These are phyloP conservation scores for Lobophora halterata DNA, from an alignment of 2,888 invertebrate genomes.

Conservation along the genomic window DNA sequence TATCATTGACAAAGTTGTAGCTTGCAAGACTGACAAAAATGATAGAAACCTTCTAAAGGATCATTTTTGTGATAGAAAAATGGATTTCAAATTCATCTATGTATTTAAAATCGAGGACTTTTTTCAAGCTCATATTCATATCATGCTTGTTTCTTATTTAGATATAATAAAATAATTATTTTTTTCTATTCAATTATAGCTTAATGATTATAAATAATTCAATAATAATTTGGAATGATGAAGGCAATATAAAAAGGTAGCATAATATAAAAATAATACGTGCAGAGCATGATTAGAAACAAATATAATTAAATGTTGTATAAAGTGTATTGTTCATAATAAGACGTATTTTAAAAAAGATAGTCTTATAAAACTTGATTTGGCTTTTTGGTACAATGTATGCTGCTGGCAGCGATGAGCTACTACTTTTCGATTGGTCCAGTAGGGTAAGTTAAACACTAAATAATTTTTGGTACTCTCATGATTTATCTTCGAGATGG, in stretches of 20 bases:
- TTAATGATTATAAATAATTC: background rate
- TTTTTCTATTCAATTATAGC: background rate
- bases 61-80: conserved; percentile 55
- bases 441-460: conserved; percentile 25
- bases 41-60: conserved; percentile 69
- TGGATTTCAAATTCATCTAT: conserved; percentile 61
- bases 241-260: too few species aligned
- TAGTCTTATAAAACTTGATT: too few species aligned
- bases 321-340: too few species aligned
- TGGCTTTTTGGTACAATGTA: conserved; percentile 9
- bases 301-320: background rate
- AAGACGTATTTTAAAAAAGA: too few species aligned
- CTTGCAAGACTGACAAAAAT: conserved; percentile 71
- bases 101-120: conserved; percentile 55
- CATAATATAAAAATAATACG: conserved; percentile 29
- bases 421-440: conserved; percentile 26
- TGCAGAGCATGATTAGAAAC: conserved; percentile 39
- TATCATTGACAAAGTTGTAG: conserved; percentile 58
- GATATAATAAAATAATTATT: background rate
- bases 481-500: too few species aligned
- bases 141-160: conserved; percentile 10
- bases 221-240: conserved; percentile 20
- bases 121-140: conserved; percentile 33
- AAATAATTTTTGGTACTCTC: conserved; percentile 20
- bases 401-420: conserved; percentile 31